phyloP scores from a whole-genome alignment of 2,113 vertebrate genomes.

The Cryptotis parvus region DNA sequence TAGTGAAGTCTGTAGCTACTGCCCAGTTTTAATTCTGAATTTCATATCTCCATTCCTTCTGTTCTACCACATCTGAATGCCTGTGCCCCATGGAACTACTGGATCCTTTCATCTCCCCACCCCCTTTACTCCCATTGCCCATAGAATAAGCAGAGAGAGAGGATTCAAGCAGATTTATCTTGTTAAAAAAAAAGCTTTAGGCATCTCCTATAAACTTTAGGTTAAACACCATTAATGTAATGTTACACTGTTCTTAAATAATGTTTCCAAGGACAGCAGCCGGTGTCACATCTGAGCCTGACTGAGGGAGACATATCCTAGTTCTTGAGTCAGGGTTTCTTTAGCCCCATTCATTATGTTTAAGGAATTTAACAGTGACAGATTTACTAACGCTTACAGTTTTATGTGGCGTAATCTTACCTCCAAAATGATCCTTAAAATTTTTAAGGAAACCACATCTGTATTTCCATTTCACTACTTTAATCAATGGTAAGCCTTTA shows the following conservation, averaged over 20 bases:
- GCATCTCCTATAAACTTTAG: background rate
- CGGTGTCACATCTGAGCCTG: background rate
- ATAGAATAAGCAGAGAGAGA: background rate
- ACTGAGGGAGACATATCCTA: background rate
- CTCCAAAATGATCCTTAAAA: background rate
- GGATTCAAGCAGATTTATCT: background rate
- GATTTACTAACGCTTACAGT: background rate
- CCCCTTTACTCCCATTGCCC: too few species aligned
- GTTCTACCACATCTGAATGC: background rate
- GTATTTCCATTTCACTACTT: slow-evolving; percentile 31
- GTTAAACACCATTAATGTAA: background rate
- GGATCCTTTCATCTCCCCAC: background rate
- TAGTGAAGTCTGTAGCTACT: background rate
- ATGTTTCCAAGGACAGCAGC: background rate
- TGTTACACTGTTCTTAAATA: background rate
- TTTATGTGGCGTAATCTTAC: background rate
- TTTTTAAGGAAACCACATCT: background rate
- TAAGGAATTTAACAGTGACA: slow-evolving; percentile 1
- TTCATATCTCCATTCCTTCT: background rate
- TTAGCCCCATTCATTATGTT: background rate
- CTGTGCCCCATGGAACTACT: too few species aligned
- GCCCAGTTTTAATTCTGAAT: background rate
- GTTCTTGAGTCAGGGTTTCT: background rate
- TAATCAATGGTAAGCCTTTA: background rate
- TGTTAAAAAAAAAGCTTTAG: background rate